Conservation (phyloP, 1,140 invertebrate genomes). For the Leptinotarsa lineolata region DNA sequence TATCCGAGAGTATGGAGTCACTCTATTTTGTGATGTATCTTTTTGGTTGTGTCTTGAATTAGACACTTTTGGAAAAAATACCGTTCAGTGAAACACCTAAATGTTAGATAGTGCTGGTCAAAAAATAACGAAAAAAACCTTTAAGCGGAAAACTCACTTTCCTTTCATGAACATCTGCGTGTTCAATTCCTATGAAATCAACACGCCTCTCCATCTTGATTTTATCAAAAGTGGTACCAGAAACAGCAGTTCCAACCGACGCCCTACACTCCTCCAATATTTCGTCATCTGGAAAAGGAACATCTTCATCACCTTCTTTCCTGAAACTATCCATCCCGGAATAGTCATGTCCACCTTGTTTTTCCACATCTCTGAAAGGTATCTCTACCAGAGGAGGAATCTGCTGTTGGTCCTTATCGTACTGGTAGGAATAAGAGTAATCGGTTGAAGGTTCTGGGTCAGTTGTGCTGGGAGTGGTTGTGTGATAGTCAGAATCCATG, state of each 20-base stretch:
- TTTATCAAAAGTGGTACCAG: neutral
- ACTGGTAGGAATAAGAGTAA: constrained; percentile 50
- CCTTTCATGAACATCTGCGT: neutral
- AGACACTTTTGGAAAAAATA: too few relatives aligned
- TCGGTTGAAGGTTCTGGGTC: constrained; percentile 32
- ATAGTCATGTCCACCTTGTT: constrained; percentile 47
- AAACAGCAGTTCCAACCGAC: neutral
- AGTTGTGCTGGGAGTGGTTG: constrained; percentile 10
- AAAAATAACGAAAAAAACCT: neutral
- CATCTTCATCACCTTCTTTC: constrained; percentile 22
- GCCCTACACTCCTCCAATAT: neutral
- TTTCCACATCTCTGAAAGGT: constrained; percentile 48
- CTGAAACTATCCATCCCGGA: constrained; percentile 48
- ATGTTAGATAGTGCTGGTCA: constrained; percentile 12
- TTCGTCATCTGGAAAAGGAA: constrained; percentile 4
- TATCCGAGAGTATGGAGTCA: too few relatives aligned
- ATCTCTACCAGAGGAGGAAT: constrained; percentile 16
- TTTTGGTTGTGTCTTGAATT: too few relatives aligned
- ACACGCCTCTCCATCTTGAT: constrained; percentile 18
- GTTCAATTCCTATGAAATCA: constrained; percentile 33
- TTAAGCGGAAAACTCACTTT: neutral
- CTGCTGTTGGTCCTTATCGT: constrained; percentile 33
- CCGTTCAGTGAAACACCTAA: neutral
- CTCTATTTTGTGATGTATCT: too few relatives aligned
- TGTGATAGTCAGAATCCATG: constrained; percentile 6